These are phyloP conservation scores for Onthophagus taurus DNA, from an alignment of 1,140 invertebrate genomes.

Conservation along the genomic window DNA sequence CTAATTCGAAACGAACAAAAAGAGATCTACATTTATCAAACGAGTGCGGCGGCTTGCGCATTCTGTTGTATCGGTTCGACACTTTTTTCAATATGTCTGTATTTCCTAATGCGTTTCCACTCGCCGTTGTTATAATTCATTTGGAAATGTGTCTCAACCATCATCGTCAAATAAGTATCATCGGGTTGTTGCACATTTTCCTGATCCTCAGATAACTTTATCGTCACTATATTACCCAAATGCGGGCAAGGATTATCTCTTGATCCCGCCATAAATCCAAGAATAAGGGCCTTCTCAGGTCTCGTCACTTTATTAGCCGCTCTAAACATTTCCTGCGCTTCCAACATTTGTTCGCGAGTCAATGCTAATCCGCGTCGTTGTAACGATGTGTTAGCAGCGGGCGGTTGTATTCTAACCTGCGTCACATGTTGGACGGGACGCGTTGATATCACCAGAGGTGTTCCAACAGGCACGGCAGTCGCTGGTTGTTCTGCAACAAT, in stretches of 20 bases:
- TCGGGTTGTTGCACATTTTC: constrained; percentile 70
- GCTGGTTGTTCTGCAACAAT: constrained; percentile 22
- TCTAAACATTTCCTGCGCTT: constrained; percentile 95
- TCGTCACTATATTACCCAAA: constrained; percentile 85
- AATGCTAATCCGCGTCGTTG: constrained; percentile 66
- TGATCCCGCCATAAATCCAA: constrained; percentile 96
- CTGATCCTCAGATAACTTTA: constrained; percentile 81
- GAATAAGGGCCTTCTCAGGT: constrained; percentile 92
- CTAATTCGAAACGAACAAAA: too few species aligned
- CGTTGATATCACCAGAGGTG: constrained; percentile 28
- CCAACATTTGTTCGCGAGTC: constrained; percentile 90
- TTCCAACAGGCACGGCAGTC: constrained; percentile 20
- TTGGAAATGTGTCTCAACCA: constrained; percentile 89
- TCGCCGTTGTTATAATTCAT: constrained; percentile 94
- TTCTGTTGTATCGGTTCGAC: constrained; percentile 31
- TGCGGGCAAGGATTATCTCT: constrained; percentile 92
- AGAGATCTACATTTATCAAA: too few species aligned
- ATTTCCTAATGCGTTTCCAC: constrained; percentile 87
- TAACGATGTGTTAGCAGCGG: constrained; percentile 43
- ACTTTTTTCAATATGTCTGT: constrained; percentile 52
- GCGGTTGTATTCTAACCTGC: constrained; percentile 47
- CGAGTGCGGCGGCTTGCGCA: constrained; percentile 24
- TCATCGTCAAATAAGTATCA: constrained; percentile 61
- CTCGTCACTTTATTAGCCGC: constrained; percentile 91
- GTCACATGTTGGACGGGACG: constrained; percentile 40